Evolutionary conservation across 2,797 vertebrate genomes (phyloP).

Genomic region (Ficedula albicollis): DNA sequence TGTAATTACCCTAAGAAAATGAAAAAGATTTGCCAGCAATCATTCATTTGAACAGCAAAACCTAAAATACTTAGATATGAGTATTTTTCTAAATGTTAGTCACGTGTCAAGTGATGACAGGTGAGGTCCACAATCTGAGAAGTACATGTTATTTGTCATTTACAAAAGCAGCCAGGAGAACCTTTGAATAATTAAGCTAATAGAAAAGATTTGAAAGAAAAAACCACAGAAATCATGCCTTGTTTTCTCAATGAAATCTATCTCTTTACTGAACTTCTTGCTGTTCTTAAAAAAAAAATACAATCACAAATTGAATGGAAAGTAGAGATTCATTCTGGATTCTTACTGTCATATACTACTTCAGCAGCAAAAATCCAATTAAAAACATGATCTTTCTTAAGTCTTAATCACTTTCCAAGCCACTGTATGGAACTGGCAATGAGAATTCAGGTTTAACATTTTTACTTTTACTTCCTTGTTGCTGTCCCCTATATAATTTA

Average conservation of each 20-base stretch:
- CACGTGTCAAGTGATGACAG: neutral
- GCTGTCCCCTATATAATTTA: neutral
- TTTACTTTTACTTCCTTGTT: neutral
- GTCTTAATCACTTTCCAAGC: neutral
- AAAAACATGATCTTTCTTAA: neutral
- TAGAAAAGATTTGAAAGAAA: neutral
- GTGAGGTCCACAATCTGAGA: neutral
- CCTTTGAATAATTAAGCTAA: conserved; percentile 24
- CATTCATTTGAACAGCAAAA: neutral
- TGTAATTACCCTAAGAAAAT: neutral
- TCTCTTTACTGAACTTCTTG: neutral
- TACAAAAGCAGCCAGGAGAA: conserved; percentile 8
- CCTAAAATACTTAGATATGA: neutral
- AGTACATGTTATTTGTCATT: neutral
- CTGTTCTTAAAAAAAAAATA: neutral
- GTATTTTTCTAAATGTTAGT: neutral
- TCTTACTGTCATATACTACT: neutral
- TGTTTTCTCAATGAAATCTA: neutral
- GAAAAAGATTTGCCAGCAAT: neutral
- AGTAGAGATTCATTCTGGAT: neutral
- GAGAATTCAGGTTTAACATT: neutral
- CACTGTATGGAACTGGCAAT: neutral
- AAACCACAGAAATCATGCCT: neutral
- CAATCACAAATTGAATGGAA: too few relatives aligned
- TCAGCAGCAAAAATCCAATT: neutral